A percentile compares a stretch with the other conserved stretches of the same genome.
These are phyloP conservation scores for Diadema setosum DNA, from an alignment of 35 echinoderm and acorn worm species.

Conservation along the genomic window DNA sequence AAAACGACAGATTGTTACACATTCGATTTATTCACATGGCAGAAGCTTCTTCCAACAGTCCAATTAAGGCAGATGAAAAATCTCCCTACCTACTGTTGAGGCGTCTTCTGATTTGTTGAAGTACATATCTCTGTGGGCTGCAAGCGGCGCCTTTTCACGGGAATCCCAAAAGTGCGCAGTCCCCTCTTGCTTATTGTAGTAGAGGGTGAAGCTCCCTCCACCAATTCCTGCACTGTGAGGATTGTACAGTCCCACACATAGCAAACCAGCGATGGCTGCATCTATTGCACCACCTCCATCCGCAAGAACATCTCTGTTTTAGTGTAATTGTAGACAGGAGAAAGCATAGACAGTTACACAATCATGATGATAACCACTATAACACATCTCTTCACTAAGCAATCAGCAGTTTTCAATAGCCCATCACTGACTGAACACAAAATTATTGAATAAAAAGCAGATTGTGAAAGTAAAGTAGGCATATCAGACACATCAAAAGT, in stretches of 20 bases:
- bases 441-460: too few species aligned
- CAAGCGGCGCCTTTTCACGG: constrained; percentile 45
- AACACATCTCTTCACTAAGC: background rate
- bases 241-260: constrained; percentile 47
- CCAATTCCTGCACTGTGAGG: constrained; percentile 58
- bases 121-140: constrained; percentile 55
- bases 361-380: background rate
- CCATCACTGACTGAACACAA: background rate
- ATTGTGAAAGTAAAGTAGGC: background rate
- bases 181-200: background rate
- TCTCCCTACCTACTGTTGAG: constrained; percentile 13
- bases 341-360: background rate
- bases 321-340: background rate
- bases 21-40: too few species aligned
- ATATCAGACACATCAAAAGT: background rate
- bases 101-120: background rate
- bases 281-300: constrained; percentile 56
- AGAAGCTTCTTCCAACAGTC: background rate
- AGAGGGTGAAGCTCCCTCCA: constrained; percentile 54
- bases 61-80: background rate
- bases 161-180: constrained; percentile 32
- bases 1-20: too few species aligned
- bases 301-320: constrained; percentile 44
- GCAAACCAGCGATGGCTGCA: constrained; percentile 52
- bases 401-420: background rate